Evolutionary conservation across 2,888 invertebrate genomes (phyloP).

Genomic region (Metellina segmentata): DNA sequence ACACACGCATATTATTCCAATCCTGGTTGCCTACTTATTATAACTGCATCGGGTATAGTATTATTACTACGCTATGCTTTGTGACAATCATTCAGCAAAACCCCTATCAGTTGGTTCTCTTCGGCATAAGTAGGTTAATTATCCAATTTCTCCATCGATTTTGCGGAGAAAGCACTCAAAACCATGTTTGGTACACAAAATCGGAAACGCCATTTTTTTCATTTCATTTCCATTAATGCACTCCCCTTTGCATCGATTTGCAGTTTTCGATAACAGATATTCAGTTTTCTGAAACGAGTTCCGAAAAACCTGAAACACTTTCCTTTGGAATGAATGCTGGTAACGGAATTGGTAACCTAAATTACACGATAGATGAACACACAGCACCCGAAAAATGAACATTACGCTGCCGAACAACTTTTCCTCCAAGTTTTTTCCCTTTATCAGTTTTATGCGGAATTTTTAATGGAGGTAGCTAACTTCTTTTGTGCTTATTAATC

Average conservation of each 20-base stretch:
- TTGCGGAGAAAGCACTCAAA: conserved; percentile 31
- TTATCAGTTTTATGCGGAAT: conserved; percentile 1
- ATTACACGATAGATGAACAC: conserved; percentile 5
- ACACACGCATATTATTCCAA: neutral
- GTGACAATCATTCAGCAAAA: neutral
- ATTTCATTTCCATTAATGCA: conserved; percentile 28
- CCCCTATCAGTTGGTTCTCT: neutral
- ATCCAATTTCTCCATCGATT: conserved; percentile 36
- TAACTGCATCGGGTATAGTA: neutral
- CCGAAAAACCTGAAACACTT: conserved; percentile 5
- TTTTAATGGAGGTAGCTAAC: neutral
- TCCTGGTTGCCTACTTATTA: neutral
- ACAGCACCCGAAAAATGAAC: neutral
- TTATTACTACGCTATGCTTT: neutral
- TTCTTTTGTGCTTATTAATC: neutral
- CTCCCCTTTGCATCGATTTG: conserved; percentile 2
- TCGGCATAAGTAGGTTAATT: conserved; percentile 9
- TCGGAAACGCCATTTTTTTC: conserved; percentile 27
- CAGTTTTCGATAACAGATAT: conserved; percentile 62
- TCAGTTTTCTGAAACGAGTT: conserved; percentile 31
- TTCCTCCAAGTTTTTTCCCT: neutral
- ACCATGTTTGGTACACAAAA: conserved; percentile 22
- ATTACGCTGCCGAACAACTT: neutral
- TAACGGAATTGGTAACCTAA: conserved; percentile 11
- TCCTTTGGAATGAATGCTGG: conserved; percentile 2